A percentile compares a stretch with the other conserved stretches of the same genome.
Conservation (phyloP, 2,113 vertebrate species). For the Microcebus lehilahytsara region DNA sequence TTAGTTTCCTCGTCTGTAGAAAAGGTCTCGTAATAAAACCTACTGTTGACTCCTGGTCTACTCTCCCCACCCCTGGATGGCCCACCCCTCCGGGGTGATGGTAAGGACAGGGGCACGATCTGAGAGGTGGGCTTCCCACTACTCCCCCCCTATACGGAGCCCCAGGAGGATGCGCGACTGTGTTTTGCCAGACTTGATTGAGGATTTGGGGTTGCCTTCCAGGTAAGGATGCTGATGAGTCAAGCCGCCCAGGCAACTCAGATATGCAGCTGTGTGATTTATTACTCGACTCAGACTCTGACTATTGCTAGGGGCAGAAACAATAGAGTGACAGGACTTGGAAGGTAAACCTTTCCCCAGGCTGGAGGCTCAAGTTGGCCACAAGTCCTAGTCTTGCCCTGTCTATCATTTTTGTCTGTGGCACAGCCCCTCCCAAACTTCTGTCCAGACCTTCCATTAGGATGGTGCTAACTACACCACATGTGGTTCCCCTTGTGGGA, state of each 20-base stretch:
- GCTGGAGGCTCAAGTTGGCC: neutral
- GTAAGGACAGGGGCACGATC: neutral
- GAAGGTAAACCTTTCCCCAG: neutral
- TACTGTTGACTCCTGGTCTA: neutral
- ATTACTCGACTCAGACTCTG: neutral
- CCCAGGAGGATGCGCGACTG: too few relatives aligned
- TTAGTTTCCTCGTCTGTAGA: neutral
- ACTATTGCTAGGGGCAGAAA: neutral
- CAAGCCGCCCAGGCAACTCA: neutral
- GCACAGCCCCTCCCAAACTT: neutral
- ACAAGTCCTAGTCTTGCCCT: neutral
- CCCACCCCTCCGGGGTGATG: neutral
- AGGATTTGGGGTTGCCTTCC: neutral
- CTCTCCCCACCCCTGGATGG: neutral
- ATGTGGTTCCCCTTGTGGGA: too few relatives aligned
- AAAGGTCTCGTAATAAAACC: neutral
- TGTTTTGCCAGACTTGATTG: neutral
- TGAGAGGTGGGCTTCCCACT: too few relatives aligned
- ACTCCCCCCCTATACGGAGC: neutral
- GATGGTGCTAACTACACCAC: neutral
- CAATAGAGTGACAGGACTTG: neutral
- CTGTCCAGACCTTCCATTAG: neutral
- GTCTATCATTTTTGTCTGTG: neutral
- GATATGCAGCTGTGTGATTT: neutral
- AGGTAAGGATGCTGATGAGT: neutral